Evolutionary conservation across 53 echinoderm and acorn worm genomes (phyloP).

Genomic region (Holothuria scabra): DNA sequence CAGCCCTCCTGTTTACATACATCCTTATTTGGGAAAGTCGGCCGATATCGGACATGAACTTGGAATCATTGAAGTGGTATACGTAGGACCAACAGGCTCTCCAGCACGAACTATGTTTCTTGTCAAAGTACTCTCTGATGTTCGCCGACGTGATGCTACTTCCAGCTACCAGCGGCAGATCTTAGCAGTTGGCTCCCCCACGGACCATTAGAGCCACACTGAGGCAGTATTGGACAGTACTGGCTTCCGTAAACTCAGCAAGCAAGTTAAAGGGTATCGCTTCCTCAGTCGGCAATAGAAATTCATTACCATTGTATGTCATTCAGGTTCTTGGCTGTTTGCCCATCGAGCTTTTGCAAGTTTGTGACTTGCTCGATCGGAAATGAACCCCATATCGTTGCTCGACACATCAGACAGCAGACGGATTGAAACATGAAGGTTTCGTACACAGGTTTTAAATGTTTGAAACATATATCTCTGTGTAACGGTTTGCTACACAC

Average conservation of each 20-base stretch:
- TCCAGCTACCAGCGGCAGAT: conserved; percentile 33
- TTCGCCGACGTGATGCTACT: conserved; percentile 48
- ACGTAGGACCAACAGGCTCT: conserved; percentile 1
- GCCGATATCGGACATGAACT: too few relatives aligned
- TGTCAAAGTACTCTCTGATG: conserved; percentile 43
- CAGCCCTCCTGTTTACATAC: too few relatives aligned
- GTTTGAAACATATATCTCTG: too few relatives aligned
- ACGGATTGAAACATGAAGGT: too few relatives aligned
- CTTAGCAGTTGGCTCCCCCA: conserved; percentile 22
- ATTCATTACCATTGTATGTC: neutral
- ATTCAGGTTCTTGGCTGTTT: neutral
- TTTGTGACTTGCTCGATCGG: too few relatives aligned
- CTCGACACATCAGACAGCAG: too few relatives aligned
- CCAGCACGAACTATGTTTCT: conserved; percentile 47
- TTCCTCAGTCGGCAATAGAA: neutral
- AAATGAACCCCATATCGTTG: too few relatives aligned
- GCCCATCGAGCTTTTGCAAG: too few relatives aligned
- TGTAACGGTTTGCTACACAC: too few relatives aligned
- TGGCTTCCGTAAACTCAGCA: conserved; percentile 15
- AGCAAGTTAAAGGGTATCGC: neutral
- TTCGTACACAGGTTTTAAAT: too few relatives aligned
- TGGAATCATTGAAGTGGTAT: conserved; percentile 18
- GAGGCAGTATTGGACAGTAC: conserved; percentile 13
- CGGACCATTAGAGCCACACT: conserved; percentile 32
- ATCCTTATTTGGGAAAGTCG: too few relatives aligned